Evolutionary conservation across 2,113 vertebrate genomes (phyloP), one percentile per base, ranked within the genome.

Genomic region (Benitochromis conjunctus): DNA sequence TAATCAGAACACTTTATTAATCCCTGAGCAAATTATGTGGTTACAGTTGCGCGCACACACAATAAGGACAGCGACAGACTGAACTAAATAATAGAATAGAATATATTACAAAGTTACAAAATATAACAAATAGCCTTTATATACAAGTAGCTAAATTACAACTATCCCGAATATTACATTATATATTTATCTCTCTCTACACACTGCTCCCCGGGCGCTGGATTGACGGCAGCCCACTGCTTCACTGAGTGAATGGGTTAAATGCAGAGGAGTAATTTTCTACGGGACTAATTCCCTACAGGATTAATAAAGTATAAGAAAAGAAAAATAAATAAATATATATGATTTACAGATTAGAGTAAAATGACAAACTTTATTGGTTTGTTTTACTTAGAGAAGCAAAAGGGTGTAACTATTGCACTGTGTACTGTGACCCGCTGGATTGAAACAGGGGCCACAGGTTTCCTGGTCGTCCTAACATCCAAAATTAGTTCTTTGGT

Each of bases 61-160:
- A 1, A 38, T 64, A 64, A 64, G 6, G 34, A 38, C 6, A 38
- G 60, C 21, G 38, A 66, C 34, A 1, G 34, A 38, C 6, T 13
- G 60, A 36, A 64, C n/a, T 36, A 36, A 64, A 64, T 64, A n/a
- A n/a, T n/a, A 64, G 0, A 0, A 12, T 36, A 19, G 31, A 62
- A 62, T 62, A 62, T 19, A 19, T 62, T 62, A 19, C 10, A 64
- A 64, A 64, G 60, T 64, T 64, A 36, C 1, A 38, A 64, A 64
- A 64, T 64, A 36, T 64, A 64, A 36, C 60, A 62, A 36, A 36
- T 62, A 19, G 29, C 3, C 34, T 34, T 34, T 34, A 60, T 60
- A 60, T 34, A 6, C 58, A 60, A 60, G 19, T 62, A 7, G 31
- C 18, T 62, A 31, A n/a, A 36, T 62, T 36, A 12, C 10, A 55